Conservation (phyloP, 2,797 vertebrate genomes). For the Melanotaenia maccullochi region DNA sequence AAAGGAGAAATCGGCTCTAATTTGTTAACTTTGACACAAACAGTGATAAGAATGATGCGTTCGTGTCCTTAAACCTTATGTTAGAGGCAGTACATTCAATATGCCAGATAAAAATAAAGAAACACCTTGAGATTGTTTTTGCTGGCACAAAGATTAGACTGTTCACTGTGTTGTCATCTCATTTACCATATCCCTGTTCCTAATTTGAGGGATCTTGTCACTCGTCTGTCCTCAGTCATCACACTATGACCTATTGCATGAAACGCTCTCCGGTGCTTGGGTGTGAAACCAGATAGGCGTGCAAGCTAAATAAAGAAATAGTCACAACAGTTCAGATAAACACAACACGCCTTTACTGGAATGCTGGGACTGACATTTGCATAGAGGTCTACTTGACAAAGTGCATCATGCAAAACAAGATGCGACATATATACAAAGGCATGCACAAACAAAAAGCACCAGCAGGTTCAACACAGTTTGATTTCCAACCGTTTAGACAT, state of each 20-base stretch:
- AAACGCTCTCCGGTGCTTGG: constrained; percentile 61
- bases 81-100: background rate
- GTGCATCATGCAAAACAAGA: constrained; percentile 52
- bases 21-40: background rate
- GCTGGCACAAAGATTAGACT: constrained; percentile 14
- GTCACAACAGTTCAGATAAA: constrained; percentile 75
- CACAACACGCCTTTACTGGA: constrained; percentile 68
- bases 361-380: constrained; percentile 73
- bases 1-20: constrained; percentile 3
- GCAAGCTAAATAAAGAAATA: constrained; percentile 78
- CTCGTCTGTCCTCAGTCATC: constrained; percentile 67
- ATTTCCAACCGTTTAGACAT: constrained; percentile 5
- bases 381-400: constrained; percentile 51
- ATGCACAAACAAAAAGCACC: constrained; percentile 35
- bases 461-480: constrained; percentile 11
- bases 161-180: constrained; percentile 50
- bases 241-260: constrained; percentile 77
- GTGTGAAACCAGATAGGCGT: constrained; percentile 73
- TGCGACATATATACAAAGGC: constrained; percentile 10
- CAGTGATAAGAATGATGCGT: background rate
- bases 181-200: constrained; percentile 57
- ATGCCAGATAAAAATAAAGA: background rate
- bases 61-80: background rate
- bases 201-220: constrained; percentile 64
- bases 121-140: background rate